phyloP scores from a whole-genome alignment of 2,113 vertebrate species.

The Xiphophorus couchianus region DNA sequence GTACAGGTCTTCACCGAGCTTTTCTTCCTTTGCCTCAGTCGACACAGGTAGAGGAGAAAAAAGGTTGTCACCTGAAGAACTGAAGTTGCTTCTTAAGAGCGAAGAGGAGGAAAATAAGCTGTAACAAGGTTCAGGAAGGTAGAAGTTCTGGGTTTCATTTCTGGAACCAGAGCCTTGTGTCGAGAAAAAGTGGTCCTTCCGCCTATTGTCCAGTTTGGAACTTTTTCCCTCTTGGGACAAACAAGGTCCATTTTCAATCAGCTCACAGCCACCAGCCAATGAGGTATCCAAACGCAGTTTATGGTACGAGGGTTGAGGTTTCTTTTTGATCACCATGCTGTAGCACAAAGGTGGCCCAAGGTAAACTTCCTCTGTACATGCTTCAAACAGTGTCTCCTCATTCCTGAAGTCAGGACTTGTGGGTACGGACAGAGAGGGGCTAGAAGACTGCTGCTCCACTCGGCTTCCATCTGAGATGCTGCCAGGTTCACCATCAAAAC shows the following conservation, averaged over 20 bases:
- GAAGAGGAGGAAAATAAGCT: constrained; percentile 19
- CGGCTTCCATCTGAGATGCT: rapidly evolving
- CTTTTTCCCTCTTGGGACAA: neutral
- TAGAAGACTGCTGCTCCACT: neutral
- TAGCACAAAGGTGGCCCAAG: constrained; percentile 80
- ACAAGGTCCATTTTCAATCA: neutral
- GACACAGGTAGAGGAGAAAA: constrained; percentile 25
- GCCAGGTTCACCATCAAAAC: rapidly evolving
- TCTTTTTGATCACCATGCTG: constrained; percentile 72
- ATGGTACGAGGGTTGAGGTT: neutral
- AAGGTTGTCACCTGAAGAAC: constrained; percentile 3
- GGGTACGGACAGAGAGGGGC: constrained; percentile 35
- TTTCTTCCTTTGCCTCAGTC: constrained; percentile 18
- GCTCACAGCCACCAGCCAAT: neutral
- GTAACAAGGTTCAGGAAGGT: constrained; percentile 5
- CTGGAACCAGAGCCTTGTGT: neutral
- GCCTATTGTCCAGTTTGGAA: neutral
- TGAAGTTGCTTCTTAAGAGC: neutral
- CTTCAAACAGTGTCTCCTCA: constrained; percentile 89
- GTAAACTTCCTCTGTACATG: constrained; percentile 87
- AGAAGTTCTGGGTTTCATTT: constrained; percentile 6
- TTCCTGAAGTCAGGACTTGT: constrained; percentile 84
- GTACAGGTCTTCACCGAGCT: constrained; percentile 44
- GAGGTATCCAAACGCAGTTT: constrained; percentile 1
- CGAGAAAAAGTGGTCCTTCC: neutral